Percentiles rank a stretch among this genome's conserved stretches.
phyloP scores from a whole-genome alignment of 2,113 vertebrate genomes.

The Epinephelus lanceolatus region DNA sequence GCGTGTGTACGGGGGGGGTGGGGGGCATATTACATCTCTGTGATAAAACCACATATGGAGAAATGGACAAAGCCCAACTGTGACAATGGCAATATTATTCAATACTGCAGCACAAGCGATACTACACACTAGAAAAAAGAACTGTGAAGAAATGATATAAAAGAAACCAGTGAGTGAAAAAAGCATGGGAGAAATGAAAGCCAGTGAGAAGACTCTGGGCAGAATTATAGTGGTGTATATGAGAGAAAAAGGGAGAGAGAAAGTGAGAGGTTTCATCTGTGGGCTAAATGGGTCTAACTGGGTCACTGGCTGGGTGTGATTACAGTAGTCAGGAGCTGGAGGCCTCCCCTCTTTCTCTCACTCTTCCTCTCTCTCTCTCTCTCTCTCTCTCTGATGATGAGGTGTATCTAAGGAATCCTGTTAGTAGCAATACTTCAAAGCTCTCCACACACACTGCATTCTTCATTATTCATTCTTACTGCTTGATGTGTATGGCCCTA shows the following conservation, averaged over 20 bases:
- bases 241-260: not conserved
- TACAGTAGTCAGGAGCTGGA: conserved; percentile 69
- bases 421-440: conserved; percentile 70
- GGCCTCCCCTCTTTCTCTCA: conserved; percentile 49
- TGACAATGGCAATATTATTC: not conserved
- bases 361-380: conserved; percentile 17
- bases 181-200: conserved; percentile 26
- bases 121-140: not conserved
- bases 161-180: conserved; percentile 23
- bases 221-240: not conserved
- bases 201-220: not conserved
- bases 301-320: conserved; percentile 76
- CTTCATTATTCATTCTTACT: not conserved
- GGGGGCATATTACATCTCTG: not conserved
- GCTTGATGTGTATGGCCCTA: not conserved
- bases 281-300: conserved; percentile 73
- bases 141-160: conserved; percentile 7
- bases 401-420: conserved; percentile 75
- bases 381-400: conserved; percentile 37
- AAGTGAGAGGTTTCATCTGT: conserved; percentile 7
- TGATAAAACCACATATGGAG: not conserved
- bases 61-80: not conserved
- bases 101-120: not conserved
- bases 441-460: conserved; percentile 43
- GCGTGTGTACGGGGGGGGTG: no score